Conservation (phyloP, 2,888 invertebrate species). For the Chrysolina oricalcia region DNA sequence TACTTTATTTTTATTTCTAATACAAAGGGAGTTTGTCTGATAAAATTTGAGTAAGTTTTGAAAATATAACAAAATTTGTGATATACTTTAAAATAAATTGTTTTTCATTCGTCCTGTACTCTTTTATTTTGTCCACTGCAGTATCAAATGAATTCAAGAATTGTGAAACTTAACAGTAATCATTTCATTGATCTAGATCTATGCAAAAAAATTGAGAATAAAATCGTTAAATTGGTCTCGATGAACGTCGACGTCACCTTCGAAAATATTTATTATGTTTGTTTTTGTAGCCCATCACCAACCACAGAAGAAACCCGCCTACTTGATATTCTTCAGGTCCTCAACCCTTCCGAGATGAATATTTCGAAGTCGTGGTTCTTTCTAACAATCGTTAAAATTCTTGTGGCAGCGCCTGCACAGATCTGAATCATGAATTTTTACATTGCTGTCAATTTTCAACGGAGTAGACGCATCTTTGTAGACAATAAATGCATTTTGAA, state of each 20-base stretch:
- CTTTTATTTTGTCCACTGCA: no score
- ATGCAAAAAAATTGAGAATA: not conserved
- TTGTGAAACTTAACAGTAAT: no score
- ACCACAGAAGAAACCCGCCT: not conserved
- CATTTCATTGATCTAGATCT: no score
- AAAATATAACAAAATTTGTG: no score
- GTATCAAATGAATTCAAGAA: no score
- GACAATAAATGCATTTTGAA: no score
- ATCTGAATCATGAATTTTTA: not conserved
- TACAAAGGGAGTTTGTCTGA: no score
- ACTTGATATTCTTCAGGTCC: not conserved
- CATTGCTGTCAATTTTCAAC: not conserved
- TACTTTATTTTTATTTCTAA: no score
- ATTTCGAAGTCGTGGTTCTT: not conserved
- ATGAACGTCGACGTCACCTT: not conserved
- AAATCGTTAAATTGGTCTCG: not conserved
- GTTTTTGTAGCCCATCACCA: not conserved
- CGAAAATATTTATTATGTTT: not conserved
- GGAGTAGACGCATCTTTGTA: not conserved
- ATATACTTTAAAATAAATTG: no score
- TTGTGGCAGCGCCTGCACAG: not conserved
- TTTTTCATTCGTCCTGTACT: no score
- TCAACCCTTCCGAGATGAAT: not conserved
- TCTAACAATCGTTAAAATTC: not conserved
- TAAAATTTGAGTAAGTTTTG: no score